Conservation (phyloP, 2,113 vertebrate genomes). For the Sclerurus mexicanus region DNA sequence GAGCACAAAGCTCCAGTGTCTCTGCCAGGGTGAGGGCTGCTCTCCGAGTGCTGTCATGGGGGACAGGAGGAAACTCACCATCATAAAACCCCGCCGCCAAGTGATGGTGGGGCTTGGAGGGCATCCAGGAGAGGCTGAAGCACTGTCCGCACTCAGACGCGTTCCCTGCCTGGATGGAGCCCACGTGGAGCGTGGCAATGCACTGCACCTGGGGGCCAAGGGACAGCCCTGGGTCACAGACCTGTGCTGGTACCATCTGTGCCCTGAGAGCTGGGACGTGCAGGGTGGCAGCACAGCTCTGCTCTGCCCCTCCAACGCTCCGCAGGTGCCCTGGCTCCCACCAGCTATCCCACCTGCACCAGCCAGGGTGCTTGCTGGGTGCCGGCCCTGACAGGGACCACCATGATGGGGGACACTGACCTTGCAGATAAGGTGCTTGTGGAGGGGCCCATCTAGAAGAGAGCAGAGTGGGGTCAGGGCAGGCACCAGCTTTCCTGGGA, state of each 20-base stretch:
- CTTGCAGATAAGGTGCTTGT: conserved; percentile 75
- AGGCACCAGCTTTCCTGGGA: neutral
- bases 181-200: conserved; percentile 83
- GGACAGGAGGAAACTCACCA: conserved; percentile 69
- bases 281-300: neutral
- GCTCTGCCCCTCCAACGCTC: neutral
- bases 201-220: conserved; percentile 71
- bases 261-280: neutral
- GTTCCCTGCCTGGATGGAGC: conserved; percentile 80
- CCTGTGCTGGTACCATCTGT: accelerated
- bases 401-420: conserved; percentile 8
- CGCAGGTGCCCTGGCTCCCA: neutral
- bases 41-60: accelerated
- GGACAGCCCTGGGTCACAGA: neutral
- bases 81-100: conserved; percentile 92
- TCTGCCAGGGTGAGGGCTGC: neutral
- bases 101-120: conserved; percentile 85
- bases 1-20: neutral
- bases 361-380: accelerated
- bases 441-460: conserved; percentile 61
- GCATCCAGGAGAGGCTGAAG: conserved; percentile 90
- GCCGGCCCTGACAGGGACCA: neutral
- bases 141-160: conserved; percentile 80
- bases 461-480: neutral
- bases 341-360: neutral